Base-by-base conservation (phyloP, 2,888 invertebrate species). In the Rhopalosiphum nymphaeae region DNA sequence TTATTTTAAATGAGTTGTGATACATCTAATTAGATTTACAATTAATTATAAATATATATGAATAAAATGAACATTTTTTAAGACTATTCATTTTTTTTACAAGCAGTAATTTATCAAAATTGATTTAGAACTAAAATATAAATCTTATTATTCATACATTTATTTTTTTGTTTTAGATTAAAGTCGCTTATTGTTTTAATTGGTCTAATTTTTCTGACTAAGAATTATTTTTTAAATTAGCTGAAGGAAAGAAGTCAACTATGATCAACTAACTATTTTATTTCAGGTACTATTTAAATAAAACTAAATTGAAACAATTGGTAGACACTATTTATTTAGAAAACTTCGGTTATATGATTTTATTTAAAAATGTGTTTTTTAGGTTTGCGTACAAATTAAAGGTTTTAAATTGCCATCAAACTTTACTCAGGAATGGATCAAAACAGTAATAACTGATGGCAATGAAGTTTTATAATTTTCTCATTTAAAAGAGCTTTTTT, bases 181-280 rank as follows among this genome's bases (percentile, higher is more conserved):
- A 46, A 44, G 44, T 44, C 44, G 44, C 44, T 44, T 0, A 11
- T 26, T 11, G 89, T 26, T 44, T 42, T 11, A 26, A 90, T 61
- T 61, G 29, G 26, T 61, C 26, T 61, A 29, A 29, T 53, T 26
- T 42, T 44, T 46, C 46, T 44, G 29, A 90, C 16, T 29, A 61
- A 26, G 29, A 61, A 26, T 67, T 90, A 61, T 90, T 90, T 44
- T 90, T 90, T 36, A 61, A 90, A 44, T 90, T 90, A 29, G 16
- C 44, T 26, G 13, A 61, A 7, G 44, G 7, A 46, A 46, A 0
- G 13, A 11, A 13, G 4, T 56, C 42, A 53, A 1, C 7, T 11
- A 44, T 29, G 67, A 90, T 42, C 25, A 29, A 29, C 44, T 90
- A 7, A 67, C 5, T 61, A 29, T 16, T n/a, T 53, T 90, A 61